Evolutionary conservation across 2,888 invertebrate genomes (phyloP), one percentile per base, ranked within the genome.

Genomic region (Poecilobothrus nobilitatus): DNA sequence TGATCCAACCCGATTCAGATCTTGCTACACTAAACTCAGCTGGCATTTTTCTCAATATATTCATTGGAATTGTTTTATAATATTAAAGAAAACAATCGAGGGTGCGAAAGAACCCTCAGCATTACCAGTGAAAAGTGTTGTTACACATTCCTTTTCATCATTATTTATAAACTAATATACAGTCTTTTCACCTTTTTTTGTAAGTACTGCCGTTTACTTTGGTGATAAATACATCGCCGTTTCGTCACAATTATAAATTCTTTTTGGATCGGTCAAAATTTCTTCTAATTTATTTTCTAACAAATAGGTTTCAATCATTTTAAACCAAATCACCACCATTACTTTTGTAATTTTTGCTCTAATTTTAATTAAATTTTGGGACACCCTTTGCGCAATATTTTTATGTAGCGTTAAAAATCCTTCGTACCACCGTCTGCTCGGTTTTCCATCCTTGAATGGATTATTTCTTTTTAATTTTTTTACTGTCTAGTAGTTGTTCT

Each of bases 231-330:
- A 79, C 71, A 81, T 79, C 2, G 76, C 77, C 22, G 76, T 76
- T 71, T 81, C 79, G 72, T 81, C 80, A 21, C 72, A 73, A 72
- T 79, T 79, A 67, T 76, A 80, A 67, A 78, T 73, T 61, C 77
- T 70, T 8, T 67, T 67, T 34, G 76, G 75, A 70, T 79, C 72
- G 34, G 70, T 62, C 37, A 76, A 70, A 67, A 76, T 73, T 34
- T 75, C 72, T 41, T 71, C 61, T 22, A 73, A 71, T 66, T 73
- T 73, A 63, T 70, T 69, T 41, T 72, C 68, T 66, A 8, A 7
- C 5, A 79, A 71, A 72, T 78, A 78, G 4, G 66, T 68, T 69
- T 73, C 69, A 7, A 77, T 73, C 71, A 73, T 73, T 53, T 69
- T 63, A 71, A 78, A 78, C 78, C 79, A 80, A 63, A 70, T 67